Percentiles rank a stretch among this genome's conserved stretches.
phyloP scores from a whole-genome alignment of 2,113 vertebrate genomes.

The Stomatorhinus ivindoensis region DNA sequence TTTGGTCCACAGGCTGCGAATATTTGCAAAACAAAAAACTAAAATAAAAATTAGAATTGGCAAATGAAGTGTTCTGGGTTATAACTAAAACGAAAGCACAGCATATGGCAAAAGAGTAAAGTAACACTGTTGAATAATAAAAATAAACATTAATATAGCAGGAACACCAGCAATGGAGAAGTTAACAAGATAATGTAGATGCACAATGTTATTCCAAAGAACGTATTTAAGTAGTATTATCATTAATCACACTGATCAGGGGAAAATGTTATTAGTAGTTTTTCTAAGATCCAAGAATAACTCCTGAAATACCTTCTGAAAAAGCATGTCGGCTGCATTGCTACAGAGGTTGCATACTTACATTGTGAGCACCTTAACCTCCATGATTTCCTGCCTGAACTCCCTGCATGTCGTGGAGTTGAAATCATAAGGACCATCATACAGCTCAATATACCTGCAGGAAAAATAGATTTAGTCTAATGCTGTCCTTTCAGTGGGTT shows the following conservation, averaged over 20 bases:
- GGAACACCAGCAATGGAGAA: background rate
- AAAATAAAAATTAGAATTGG: background rate
- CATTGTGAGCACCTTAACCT: conserved; percentile 93
- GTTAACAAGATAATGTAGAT: background rate
- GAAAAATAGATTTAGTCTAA: conserved; percentile 41
- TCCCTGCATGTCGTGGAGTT: conserved; percentile 91
- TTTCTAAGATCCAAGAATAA: background rate
- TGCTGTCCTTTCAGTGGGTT: conserved; percentile 40
- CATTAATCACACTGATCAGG: background rate
- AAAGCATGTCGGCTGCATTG: background rate
- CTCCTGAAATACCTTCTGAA: background rate
- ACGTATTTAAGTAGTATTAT: background rate
- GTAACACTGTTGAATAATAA: background rate
- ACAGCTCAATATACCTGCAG: conserved; percentile 87
- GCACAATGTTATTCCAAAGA: background rate
- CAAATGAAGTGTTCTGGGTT: background rate
- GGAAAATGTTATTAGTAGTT: background rate
- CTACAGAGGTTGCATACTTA: conserved; percentile 59
- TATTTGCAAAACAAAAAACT: background rate
- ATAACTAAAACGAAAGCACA: background rate
- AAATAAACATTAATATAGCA: background rate
- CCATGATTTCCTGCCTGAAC: conserved; percentile 84
- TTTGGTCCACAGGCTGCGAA: background rate
- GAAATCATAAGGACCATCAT: conserved; percentile 79
- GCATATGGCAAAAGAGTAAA: background rate